A percentile compares a stretch with the other conserved stretches of the same genome.
Evolutionary conservation across 2,797 vertebrate genomes (phyloP).

Genomic region (Rhinatrema bivittatum): DNA sequence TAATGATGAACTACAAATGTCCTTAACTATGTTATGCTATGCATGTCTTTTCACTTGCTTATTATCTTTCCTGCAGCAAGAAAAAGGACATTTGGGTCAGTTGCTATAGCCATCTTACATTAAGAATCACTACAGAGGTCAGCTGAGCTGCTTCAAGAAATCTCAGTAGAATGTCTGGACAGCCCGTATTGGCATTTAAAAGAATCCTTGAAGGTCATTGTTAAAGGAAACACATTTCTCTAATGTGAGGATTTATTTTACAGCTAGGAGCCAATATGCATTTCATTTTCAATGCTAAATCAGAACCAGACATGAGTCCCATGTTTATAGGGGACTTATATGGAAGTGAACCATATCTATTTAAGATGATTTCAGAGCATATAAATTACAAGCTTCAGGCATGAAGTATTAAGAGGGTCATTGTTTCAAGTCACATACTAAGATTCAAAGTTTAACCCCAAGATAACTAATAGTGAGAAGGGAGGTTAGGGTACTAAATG

Average conservation of each 20-base stretch:
- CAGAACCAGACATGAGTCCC: no score
- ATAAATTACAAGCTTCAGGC: conserved; percentile 3
- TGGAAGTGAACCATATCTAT: neutral
- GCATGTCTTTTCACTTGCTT: conserved; percentile 10
- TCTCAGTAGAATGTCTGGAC: conserved; percentile 1
- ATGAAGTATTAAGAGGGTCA: conserved; percentile 6
- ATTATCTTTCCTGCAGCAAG: conserved; percentile 6
- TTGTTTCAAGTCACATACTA: neutral
- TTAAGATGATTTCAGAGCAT: neutral
- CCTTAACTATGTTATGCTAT: neutral
- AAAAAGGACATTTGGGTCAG: conserved; percentile 10
- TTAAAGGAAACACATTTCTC: neutral
- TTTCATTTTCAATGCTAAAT: neutral
- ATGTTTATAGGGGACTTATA: no score
- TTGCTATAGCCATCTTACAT: conserved; percentile 12
- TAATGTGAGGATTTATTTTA: neutral
- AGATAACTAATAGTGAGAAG: neutral
- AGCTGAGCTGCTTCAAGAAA: conserved; percentile 27
- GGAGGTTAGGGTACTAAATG: neutral
- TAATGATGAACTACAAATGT: neutral
- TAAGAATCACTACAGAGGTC: conserved; percentile 36
- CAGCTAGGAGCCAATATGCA: neutral
- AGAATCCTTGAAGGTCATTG: conserved; percentile 43
- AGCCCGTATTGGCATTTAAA: conserved; percentile 56
- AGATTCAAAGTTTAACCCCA: neutral